Conservation (phyloP, 2,888 invertebrate genomes). For the Mallateleia sp. region DNA sequence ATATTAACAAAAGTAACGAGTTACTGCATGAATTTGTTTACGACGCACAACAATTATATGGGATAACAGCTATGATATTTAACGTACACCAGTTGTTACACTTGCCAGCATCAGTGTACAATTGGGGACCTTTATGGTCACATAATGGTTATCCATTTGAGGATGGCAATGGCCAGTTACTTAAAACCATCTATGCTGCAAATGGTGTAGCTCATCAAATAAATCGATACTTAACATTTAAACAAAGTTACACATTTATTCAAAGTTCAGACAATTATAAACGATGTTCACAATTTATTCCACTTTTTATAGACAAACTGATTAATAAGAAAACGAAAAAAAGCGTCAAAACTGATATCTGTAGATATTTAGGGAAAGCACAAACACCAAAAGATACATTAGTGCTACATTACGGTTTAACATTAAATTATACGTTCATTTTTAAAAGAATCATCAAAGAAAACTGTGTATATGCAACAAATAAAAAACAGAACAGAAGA, state of each 20-base stretch:
- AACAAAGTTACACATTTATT: not conserved
- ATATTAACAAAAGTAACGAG: not conserved
- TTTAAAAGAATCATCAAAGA: no score
- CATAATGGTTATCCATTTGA: not conserved
- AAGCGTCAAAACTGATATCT: not conserved
- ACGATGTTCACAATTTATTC: not conserved
- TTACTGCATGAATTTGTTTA: not conserved
- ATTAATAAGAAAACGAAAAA: not conserved
- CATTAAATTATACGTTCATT: no score
- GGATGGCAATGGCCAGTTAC: not conserved
- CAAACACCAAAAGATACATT: no score
- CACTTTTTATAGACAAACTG: not conserved
- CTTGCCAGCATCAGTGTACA: not conserved
- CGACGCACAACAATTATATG: not conserved
- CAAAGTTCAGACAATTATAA: not conserved
- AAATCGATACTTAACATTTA: not conserved
- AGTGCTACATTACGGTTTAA: no score
- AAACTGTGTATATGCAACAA: no score
- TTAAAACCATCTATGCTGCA: not conserved
- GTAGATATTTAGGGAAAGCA: slow-evolving; percentile 1
- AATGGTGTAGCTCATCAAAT: not conserved
- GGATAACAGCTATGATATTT: not conserved
- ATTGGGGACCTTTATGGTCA: no score
- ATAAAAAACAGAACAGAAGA: no score
- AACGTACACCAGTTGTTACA: not conserved